Evolutionary conservation across 2,113 vertebrate genomes (phyloP), one percentile per base, ranked within the genome.

Genomic region (Dunckerocampus dactyliophorus): DNA sequence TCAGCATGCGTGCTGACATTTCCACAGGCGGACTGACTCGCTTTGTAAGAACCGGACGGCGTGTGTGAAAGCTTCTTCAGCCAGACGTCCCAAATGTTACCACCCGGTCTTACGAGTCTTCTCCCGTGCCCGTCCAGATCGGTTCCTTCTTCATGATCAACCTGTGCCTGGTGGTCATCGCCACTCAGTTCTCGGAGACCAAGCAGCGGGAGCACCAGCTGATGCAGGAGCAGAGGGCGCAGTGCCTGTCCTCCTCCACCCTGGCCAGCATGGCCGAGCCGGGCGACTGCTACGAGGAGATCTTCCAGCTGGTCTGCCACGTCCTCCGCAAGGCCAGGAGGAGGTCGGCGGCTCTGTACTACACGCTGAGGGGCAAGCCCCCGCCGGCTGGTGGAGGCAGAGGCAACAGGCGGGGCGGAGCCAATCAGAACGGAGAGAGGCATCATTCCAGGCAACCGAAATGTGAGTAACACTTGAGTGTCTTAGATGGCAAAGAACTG

Each of bases 181-280:
- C 97, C 77, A 98, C 97, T 0, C 97, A 98, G 88, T 99, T 98
- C 89, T 99, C 96, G 0, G 97, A 99, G 90, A 99, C 96, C 68
- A 99, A 99, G 87, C 97, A 99, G 87, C 91, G 96, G 49, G 97
- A 99, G 67, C 95, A 99, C 87, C 95, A 97, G 89, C 88, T 99
- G 90, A 99, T 99, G 97, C 94, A 98, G 90, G 96, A 99, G 85
- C 97, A 99, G 67, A 89, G 97, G 45, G 94, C 92, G 0, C 92
- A 92, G 22, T 98, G 94, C 85, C 90, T 98, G 71, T 99, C 97
- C 47, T 98, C 96, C 77, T 98, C 95, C 91, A 98, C 97, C 0
- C 90, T 98, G 2, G 96, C 95, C 87, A 98, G 95, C 80, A 93
- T 96, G 68, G 91, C 93, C 1, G 97, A 99, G 85, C 97, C 97